Evolutionary conservation across 2,888 invertebrate genomes (phyloP).

Genomic region (Stenurella melanura): DNA sequence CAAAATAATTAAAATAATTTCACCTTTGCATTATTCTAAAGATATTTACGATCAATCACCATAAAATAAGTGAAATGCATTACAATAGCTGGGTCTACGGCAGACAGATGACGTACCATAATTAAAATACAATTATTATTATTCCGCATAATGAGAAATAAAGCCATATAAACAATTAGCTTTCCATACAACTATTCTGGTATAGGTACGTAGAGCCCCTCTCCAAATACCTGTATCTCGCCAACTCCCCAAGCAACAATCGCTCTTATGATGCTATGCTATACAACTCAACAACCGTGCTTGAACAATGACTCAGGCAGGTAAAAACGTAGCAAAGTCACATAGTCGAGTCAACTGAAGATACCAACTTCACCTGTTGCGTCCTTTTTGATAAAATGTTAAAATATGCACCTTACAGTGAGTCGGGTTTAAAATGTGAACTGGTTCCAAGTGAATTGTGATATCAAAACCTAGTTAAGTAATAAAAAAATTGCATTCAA

Average conservation of each 20-base stretch:
- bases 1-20: neutral
- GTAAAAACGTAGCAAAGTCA: slow-evolving; percentile 55
- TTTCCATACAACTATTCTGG: slow-evolving; percentile 26
- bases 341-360: slow-evolving; percentile 56
- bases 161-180: slow-evolving; percentile 15
- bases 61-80: neutral
- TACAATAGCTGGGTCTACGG: neutral
- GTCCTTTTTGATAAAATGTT: slow-evolving; percentile 35
- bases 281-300: slow-evolving; percentile 36
- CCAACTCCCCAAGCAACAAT: slow-evolving; percentile 30
- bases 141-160: slow-evolving; percentile 21
- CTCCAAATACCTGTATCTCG: slow-evolving; percentile 36
- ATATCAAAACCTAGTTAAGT: neutral
- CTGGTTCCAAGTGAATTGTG: neutral
- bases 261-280: slow-evolving; percentile 36
- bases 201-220: slow-evolving; percentile 36
- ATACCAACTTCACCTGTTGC: slow-evolving; percentile 54
- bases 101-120: slow-evolving; percentile 13
- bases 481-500: slow-evolving; percentile 9
- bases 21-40: neutral
- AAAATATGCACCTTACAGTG: neutral
- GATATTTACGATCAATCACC: neutral
- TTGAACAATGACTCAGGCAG: slow-evolving; percentile 64
- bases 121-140: slow-evolving; percentile 19
- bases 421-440: slow-evolving; percentile 28